These are phyloP conservation scores for Cerastoderma edule DNA, from an alignment of 2,888 invertebrate genomes.

Conservation along the genomic window DNA sequence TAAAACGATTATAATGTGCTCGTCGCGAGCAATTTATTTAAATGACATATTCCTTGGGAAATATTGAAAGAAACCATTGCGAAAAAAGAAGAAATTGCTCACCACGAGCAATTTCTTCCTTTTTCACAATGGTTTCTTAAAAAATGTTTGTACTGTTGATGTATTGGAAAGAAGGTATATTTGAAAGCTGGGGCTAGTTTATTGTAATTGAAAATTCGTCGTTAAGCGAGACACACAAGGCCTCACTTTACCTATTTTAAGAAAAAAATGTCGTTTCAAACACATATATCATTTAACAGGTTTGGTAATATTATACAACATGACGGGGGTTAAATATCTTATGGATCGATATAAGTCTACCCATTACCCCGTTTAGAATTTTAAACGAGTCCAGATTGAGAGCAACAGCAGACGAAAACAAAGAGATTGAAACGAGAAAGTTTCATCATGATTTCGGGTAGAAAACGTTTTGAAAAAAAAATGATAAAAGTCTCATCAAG, in stretches of 20 bases:
- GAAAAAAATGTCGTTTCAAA: not conserved
- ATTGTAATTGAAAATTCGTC: not conserved
- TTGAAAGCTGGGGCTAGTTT: not conserved
- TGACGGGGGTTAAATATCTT: too few relatives aligned
- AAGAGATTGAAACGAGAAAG: too few relatives aligned
- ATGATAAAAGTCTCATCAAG: too few relatives aligned
- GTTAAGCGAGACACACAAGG: not conserved
- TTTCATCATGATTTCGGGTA: too few relatives aligned
- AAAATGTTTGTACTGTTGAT: not conserved
- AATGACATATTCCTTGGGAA: not conserved
- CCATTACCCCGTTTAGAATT: too few relatives aligned
- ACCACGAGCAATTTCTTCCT: slow-evolving; percentile 1
- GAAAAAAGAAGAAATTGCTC: not conserved
- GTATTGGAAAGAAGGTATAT: not conserved
- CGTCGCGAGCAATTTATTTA: not conserved
- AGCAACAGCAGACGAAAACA: too few relatives aligned
- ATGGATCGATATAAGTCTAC: too few relatives aligned
- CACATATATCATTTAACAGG: too few relatives aligned
- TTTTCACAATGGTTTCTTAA: not conserved
- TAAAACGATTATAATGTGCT: not conserved
- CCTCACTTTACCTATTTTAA: not conserved
- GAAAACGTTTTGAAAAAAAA: too few relatives aligned
- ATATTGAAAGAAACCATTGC: not conserved
- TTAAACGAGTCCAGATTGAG: too few relatives aligned
- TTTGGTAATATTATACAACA: too few relatives aligned